Evolutionary conservation across 2,797 vertebrate genomes (phyloP).

Genomic region (Acropternis orthonyx): DNA sequence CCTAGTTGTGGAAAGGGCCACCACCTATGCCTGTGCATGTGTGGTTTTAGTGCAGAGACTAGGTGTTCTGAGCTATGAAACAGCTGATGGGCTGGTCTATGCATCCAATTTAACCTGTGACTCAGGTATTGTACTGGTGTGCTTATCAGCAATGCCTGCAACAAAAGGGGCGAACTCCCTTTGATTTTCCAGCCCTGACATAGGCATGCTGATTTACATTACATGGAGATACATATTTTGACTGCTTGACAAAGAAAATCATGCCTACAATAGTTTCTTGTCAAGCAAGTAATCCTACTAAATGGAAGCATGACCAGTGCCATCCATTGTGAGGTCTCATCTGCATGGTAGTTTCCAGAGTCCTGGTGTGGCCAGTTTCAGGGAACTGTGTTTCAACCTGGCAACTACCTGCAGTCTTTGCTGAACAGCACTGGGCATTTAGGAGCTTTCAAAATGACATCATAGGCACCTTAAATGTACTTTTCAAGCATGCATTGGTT

Average conservation of each 20-base stretch:
- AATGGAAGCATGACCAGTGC: neutral
- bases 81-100: neutral
- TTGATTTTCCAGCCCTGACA: neutral
- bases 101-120: neutral
- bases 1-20: neutral
- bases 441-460: slow-evolving; percentile 40
- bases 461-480: slow-evolving; percentile 2
- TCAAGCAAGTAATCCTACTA: neutral
- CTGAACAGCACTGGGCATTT: neutral
- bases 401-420: neutral
- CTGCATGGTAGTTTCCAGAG: neutral
- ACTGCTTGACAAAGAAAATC: slow-evolving; percentile 39
- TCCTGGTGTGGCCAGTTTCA: neutral
- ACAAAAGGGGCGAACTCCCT: neutral
- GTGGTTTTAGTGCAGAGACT: neutral
- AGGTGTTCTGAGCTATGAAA: neutral
- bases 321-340: neutral
- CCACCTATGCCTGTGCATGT: neutral
- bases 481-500: neutral
- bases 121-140: rapidly evolving
- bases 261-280: neutral
- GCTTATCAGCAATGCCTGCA: neutral
- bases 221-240: neutral
- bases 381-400: neutral
- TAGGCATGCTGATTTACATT: neutral